Percentiles rank a stretch among this genome's conserved stretches.
phyloP scores from a whole-genome alignment of 2,888 invertebrate species.

The Rhimphoctona megacephalus region DNA sequence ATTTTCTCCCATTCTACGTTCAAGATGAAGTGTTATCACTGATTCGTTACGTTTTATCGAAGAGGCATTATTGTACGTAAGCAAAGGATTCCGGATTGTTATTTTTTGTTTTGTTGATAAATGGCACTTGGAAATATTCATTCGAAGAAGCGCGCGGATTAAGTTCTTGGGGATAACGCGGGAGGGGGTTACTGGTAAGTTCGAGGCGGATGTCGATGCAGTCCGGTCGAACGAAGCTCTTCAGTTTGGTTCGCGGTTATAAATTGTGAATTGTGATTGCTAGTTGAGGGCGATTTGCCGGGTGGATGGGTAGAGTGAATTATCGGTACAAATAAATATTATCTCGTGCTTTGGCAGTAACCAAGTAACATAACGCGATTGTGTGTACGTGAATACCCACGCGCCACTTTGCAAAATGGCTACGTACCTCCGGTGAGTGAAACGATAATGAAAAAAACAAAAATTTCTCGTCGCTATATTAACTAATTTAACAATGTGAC shows the following conservation, averaged over 20 bases:
- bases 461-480: neutral
- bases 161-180: neutral
- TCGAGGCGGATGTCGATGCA: slow-evolving; percentile 23
- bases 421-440: slow-evolving; percentile 77
- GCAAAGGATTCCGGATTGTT: neutral
- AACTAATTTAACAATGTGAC: neutral
- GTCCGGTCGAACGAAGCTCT: slow-evolving; percentile 23
- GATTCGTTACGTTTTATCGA: neutral
- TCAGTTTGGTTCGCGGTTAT: slow-evolving; percentile 22
- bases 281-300: slow-evolving; percentile 21
- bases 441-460: slow-evolving; percentile 10
- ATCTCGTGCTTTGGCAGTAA: neutral
- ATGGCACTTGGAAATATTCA: neutral
- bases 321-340: neutral
- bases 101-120: neutral
- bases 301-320: slow-evolving; percentile 3
- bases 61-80: neutral
- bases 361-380: slow-evolving; percentile 18
- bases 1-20: neutral
- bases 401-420: slow-evolving; percentile 76
- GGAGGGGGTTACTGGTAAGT: slow-evolving; percentile 23
- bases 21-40: neutral
- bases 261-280: slow-evolving; percentile 19
- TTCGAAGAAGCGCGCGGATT: neutral
- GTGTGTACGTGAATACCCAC: slow-evolving; percentile 35